Evolutionary conservation across 2,113 vertebrate species (phyloP).

Genomic region (Scartelaos histophorus): DNA sequence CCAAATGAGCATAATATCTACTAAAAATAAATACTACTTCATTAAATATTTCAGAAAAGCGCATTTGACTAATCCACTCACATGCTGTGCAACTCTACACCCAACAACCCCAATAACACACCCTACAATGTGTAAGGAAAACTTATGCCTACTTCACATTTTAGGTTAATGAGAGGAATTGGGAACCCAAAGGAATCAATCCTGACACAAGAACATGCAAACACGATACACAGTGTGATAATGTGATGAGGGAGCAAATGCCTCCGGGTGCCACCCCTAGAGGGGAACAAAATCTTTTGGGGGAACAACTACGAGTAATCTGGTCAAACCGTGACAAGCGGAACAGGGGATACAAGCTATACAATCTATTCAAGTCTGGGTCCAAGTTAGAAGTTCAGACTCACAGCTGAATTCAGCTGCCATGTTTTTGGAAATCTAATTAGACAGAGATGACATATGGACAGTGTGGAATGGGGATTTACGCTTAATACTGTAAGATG

Average conservation of each 20-base stretch:
- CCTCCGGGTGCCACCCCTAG: conserved; percentile 49
- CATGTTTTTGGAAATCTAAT: conserved; percentile 29
- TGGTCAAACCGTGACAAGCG: conserved; percentile 58
- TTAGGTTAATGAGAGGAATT: not conserved
- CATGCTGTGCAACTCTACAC: not conserved
- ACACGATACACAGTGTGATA: conserved; percentile 27
- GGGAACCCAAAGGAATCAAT: not conserved
- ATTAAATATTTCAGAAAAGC: not conserved
- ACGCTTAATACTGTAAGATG: conserved; percentile 9
- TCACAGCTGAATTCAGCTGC: conserved; percentile 14
- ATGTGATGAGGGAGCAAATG: conserved; percentile 46
- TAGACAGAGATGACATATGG: conserved; percentile 36
- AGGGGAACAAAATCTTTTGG: conserved; percentile 21
- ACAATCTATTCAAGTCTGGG: conserved; percentile 59
- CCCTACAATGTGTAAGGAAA: not conserved
- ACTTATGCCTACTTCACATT: not conserved
- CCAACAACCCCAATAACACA: not conserved
- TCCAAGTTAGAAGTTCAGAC: conserved; percentile 27
- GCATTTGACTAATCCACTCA: not conserved
- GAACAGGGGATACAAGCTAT: conserved; percentile 59
- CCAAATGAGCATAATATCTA: too few relatives aligned
- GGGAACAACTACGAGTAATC: conserved; percentile 59
- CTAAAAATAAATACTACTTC: too few relatives aligned
- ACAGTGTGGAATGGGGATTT: conserved; percentile 75
- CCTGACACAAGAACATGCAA: not conserved